phyloP scores from a whole-genome alignment of 2,113 vertebrate species.

The Cryptomyrus ogoouensis region DNA sequence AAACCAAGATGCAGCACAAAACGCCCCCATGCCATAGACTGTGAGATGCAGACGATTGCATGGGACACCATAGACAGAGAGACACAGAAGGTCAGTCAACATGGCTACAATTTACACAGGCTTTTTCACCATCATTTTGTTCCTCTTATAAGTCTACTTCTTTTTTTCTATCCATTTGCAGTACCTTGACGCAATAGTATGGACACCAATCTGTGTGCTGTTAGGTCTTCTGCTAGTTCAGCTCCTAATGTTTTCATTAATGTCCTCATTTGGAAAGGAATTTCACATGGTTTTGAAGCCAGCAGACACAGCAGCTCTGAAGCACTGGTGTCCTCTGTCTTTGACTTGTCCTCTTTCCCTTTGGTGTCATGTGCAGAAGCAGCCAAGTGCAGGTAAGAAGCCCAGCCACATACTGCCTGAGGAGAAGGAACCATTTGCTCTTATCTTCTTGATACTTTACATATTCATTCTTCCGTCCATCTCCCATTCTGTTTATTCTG shows the following conservation, averaged over 20 bases:
- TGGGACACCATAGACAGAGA: neutral
- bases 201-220: neutral
- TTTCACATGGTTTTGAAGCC: neutral
- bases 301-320: neutral
- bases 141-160: neutral
- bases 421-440: neutral
- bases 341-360: neutral
- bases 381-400: neutral
- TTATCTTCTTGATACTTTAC: neutral
- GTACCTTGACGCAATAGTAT: neutral
- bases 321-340: neutral
- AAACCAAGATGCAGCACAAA: slow-evolving; percentile 6
- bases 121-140: neutral
- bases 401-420: neutral
- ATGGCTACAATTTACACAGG: neutral
- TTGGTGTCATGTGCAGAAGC: neutral
- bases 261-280: neutral
- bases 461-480: neutral
- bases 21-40: neutral
- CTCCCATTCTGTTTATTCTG: neutral
- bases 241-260: neutral
- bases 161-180: neutral
- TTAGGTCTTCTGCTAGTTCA: neutral
- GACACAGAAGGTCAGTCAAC: neutral
- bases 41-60: neutral